These are phyloP conservation scores for Eurytemora carolleeae DNA, from an alignment of 1,140 invertebrate species.

Conservation along the genomic window DNA sequence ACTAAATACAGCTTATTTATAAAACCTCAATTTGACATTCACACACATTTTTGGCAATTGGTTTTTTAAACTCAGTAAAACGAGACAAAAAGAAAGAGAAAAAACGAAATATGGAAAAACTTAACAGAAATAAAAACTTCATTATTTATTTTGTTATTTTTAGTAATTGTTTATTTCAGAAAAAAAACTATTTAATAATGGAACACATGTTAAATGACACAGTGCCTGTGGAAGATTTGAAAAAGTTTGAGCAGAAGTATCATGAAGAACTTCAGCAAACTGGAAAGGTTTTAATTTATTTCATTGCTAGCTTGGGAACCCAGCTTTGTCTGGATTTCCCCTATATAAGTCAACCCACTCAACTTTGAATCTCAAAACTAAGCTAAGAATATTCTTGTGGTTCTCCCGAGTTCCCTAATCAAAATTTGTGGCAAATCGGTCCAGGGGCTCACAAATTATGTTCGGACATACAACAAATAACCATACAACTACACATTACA, in stretches of 20 bases:
- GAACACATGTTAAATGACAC: conserved; percentile 4
- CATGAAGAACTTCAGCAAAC: background rate
- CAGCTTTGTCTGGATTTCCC: background rate
- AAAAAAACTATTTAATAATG: background rate
- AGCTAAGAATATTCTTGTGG: too few species aligned
- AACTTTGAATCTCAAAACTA: too few species aligned
- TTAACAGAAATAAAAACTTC: too few species aligned
- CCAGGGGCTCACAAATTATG: background rate
- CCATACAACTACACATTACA: background rate
- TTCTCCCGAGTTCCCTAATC: background rate
- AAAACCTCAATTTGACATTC: too few species aligned
- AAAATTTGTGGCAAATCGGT: background rate
- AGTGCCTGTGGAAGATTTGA: conserved; percentile 11
- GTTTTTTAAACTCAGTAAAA: too few species aligned
- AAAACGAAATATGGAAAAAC: too few species aligned
- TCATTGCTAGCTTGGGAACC: too few species aligned
- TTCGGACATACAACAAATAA: background rate
- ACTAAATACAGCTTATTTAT: too few species aligned
- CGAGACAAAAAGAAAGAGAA: too few species aligned
- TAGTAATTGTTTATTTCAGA: background rate
- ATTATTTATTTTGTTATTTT: background rate
- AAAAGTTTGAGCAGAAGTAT: conserved; percentile 11
- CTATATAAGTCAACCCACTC: too few species aligned
- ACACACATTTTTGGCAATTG: too few species aligned
- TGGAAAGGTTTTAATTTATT: too few species aligned